Base-by-base conservation (phyloP, 2,888 invertebrate genomes). In the Netelia fuscicornis region DNA sequence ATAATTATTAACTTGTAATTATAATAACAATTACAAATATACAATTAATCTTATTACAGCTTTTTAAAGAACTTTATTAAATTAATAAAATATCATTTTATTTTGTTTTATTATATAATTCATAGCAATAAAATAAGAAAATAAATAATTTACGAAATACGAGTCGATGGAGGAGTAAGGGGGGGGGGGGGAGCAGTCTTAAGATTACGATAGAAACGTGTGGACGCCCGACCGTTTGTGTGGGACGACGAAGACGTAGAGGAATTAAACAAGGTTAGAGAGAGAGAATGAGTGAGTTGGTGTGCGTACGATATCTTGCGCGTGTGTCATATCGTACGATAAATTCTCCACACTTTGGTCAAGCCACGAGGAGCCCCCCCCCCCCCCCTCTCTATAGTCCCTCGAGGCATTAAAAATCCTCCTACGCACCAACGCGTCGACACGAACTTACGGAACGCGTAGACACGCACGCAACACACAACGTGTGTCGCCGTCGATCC, bases 351-450 rank as follows among this genome's bases (percentile, higher is more conserved):
- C 13, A n/a, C 54, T 13, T n/a, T 54, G 54, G 54, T 54, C 54
- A 54, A 54, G n/a, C 17, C 54, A 17, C 54, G 54, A 54, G 54
- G n/a, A 1, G 1, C 17, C 54, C 30, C 30, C 30, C 30, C 0
- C 30, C 30, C 30, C 3, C 30, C 30, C 42, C n/a, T 0, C 8
- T 6, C 0, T 20, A 37, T 23, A 20, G 20, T 70, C 13, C 30
- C 30, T 13, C 48, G 62, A 37, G 37, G 48, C 2, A 30, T 1
- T 62, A 70, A 70, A 76, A 81, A 81, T 81, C 81, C 82, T 58
- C 64, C 48, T 13, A 71, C 64, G 56, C 64, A 64, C 6, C 30
- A 3, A 65, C 77, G 77, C 82, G 25, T 64, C 64, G 54, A 77
- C 76, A 71, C 77, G 76, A 64, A 30, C 30, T 30, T 5, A 30